Evolutionary conservation across 2,888 invertebrate species (phyloP).

Genomic region (Drosophila parthenogenetica): DNA sequence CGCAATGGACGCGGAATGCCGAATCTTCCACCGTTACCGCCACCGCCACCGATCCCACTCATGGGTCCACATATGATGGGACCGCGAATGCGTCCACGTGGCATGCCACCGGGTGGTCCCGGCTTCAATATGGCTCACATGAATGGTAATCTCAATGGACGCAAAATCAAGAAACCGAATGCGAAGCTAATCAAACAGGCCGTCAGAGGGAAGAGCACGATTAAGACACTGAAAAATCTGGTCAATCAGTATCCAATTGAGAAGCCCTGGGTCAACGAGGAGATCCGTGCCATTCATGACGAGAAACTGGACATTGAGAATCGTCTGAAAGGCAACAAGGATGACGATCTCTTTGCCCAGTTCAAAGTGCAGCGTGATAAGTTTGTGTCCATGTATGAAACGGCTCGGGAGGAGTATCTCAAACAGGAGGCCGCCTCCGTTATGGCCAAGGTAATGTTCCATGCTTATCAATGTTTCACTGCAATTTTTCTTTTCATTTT

Average conservation of each 20-base stretch:
- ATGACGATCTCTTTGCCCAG: constrained; percentile 86
- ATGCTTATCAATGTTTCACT: not conserved
- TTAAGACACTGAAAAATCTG: constrained; percentile 83
- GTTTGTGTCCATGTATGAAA: constrained; percentile 86
- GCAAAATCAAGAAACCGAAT: constrained; percentile 81
- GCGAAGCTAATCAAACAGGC: constrained; percentile 74
- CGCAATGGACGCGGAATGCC: constrained; percentile 72
- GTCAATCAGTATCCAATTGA: constrained; percentile 85
- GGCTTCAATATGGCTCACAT: constrained; percentile 49
- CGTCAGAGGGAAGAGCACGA: constrained; percentile 79
- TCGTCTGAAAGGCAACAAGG: constrained; percentile 85
- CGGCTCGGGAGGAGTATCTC: constrained; percentile 86
- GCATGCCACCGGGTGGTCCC: constrained; percentile 57
- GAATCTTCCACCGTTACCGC: constrained; percentile 66
- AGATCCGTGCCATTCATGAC: constrained; percentile 86
- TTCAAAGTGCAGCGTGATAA: constrained; percentile 87
- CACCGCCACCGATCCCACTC: constrained; percentile 65
- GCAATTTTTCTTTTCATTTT: not conserved
- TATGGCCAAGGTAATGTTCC: constrained; percentile 79
- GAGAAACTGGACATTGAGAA: constrained; percentile 87
- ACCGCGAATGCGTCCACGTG: constrained; percentile 66
- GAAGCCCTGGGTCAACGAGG: constrained; percentile 87
- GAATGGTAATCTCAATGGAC: constrained; percentile 58
- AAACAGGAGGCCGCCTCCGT: constrained; percentile 85
- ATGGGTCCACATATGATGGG: constrained; percentile 68